Evolutionary conservation across 1,140 invertebrate species (phyloP).

Genomic region (Heliconius himera): DNA sequence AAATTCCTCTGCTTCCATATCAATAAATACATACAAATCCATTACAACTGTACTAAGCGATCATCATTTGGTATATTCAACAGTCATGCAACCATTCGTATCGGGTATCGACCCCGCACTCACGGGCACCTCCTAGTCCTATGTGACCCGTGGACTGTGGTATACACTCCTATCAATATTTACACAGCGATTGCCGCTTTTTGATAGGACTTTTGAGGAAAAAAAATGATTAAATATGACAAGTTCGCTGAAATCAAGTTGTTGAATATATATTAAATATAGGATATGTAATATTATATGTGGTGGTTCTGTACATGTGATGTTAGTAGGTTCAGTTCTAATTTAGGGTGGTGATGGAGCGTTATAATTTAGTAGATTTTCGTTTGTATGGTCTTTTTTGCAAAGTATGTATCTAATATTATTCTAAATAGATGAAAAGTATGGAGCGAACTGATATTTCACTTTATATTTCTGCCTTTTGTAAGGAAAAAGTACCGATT

Average conservation of each 20-base stretch:
- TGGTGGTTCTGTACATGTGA: not conserved
- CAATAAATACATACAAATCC: not conserved
- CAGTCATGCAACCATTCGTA: conserved; percentile 5
- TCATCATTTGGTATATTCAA: not conserved
- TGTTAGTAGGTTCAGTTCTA: not conserved
- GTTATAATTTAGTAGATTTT: too few relatives aligned
- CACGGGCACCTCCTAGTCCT: too few relatives aligned
- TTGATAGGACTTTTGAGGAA: not conserved
- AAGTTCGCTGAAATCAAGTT: not conserved
- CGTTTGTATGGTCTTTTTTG: too few relatives aligned
- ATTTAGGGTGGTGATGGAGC: not conserved
- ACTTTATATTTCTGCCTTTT: too few relatives aligned
- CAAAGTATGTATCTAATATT: too few relatives aligned
- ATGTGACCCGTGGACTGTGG: not conserved
- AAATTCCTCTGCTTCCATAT: not conserved
- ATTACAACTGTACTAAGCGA: not conserved
- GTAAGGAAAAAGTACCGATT: too few relatives aligned
- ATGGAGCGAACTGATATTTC: too few relatives aligned
- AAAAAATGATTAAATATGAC: not conserved
- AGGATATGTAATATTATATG: not conserved
- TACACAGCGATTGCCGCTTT: conserved; percentile 3
- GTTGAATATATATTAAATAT: not conserved
- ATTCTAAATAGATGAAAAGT: too few relatives aligned
- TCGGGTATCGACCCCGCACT: not conserved
- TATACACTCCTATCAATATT: not conserved